Evolutionary conservation across 2,888 invertebrate species (phyloP).

Genomic region (Thera britannica): DNA sequence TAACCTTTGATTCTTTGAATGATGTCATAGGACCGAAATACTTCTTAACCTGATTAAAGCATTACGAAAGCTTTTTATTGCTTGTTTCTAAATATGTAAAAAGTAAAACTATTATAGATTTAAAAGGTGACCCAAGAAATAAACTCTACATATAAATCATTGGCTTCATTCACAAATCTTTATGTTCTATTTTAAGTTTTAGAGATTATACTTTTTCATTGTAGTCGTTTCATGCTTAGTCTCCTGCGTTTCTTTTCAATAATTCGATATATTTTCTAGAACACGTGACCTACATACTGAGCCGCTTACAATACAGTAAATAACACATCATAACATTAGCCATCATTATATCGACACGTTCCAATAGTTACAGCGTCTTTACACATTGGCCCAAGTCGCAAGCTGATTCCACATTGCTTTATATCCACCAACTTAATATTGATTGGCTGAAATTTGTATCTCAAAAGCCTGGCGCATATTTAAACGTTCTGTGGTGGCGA

Average conservation of each 20-base stretch:
- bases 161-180: too few species aligned
- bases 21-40: conserved; percentile 35
- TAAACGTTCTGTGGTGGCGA: too few species aligned
- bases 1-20: conserved; percentile 25
- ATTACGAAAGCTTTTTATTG: neutral
- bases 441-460: too few species aligned
- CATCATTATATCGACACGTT: conserved; percentile 69
- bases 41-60: neutral
- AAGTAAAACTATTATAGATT: too few species aligned
- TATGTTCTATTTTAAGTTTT: too few species aligned
- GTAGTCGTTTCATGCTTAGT: too few species aligned
- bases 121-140: neutral
- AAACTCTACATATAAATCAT: too few species aligned
- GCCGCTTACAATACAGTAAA: conserved; percentile 27
- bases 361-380: conserved; percentile 55
- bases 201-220: too few species aligned
- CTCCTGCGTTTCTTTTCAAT: neutral
- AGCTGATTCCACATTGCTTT: conserved; percentile 15
- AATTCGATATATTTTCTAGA: conserved; percentile 2
- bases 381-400: conserved; percentile 45
- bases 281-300: conserved; percentile 14
- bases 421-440: too few species aligned
- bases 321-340: conserved; percentile 41
- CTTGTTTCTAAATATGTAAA: too few species aligned
- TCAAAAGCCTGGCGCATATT: too few species aligned